Conservation (phyloP, 30 jellyfish, hydroid and myxozoan genomes). For the Turritopsis dohrnii region DNA sequence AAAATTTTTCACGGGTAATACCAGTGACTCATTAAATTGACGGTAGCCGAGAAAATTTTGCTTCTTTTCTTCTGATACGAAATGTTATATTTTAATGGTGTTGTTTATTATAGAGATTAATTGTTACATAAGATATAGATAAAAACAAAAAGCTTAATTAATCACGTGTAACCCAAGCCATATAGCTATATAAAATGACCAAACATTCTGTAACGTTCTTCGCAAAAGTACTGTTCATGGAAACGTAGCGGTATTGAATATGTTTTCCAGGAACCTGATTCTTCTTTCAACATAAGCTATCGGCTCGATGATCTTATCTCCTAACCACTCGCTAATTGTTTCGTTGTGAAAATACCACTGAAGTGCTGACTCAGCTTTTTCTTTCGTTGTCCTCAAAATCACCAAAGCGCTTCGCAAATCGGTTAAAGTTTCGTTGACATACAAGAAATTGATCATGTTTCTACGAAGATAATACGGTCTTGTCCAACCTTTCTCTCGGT, state of each 20-base stretch:
- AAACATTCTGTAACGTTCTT: no score
- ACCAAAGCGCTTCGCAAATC: background rate
- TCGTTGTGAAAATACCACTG: background rate
- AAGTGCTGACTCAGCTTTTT: background rate
- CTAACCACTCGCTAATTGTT: background rate
- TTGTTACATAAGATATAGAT: background rate
- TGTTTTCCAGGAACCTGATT: background rate
- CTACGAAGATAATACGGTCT: background rate
- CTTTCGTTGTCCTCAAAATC: background rate
- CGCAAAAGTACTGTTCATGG: background rate
- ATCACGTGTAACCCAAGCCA: background rate
- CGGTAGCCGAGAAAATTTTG: background rate
- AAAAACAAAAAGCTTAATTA: no score
- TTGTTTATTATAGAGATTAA: no score
- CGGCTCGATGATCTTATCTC: background rate
- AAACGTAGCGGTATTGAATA: background rate
- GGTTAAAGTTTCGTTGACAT: background rate
- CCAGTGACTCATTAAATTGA: background rate
- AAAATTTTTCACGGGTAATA: no score
- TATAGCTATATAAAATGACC: no score
- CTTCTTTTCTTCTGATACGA: background rate
- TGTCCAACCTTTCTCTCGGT: constrained; percentile 17
- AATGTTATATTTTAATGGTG: background rate
- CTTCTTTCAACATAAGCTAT: background rate
- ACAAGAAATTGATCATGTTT: background rate